Base-by-base conservation (phyloP, 1,140 invertebrate genomes). In the Papilio glaucus region DNA sequence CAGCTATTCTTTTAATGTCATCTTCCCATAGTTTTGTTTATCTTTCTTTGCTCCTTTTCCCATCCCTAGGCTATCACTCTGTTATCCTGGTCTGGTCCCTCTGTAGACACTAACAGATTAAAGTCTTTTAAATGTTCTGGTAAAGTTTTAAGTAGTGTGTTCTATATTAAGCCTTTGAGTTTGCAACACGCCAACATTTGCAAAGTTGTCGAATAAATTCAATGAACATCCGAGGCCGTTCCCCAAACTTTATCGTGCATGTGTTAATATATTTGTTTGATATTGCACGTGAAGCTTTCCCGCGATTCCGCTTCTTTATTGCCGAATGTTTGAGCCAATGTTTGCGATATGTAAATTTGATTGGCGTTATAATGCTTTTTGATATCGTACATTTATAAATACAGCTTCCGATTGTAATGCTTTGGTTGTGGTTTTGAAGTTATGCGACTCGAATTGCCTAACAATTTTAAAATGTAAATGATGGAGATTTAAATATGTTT, bases 201-300 rank as follows among this genome's bases (percentile, higher is more conserved):
- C 13, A 8, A 8, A 57, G 29, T 61, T 61, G n/a, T 21, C 62
- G 15, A 65, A 63, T 63, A 63, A 63, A 38, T 38, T 65, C 33
- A 24, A 65, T 39, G 62, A 21, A 21, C 61, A 38, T 9, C n/a
- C 61, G 61, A 63, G 29, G 37, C 13, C 29, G 60, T 61, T 37
- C n/a, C 24, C 13, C 13, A 65, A 57, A 65, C n/a, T 65, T 65
- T 38, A 65, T 65, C 62, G 37, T 18, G 61, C 15, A 24, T 65
- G 21, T 24, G 29, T 65, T 65, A 60, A 60, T 60, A 62, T 62
- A 65, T 65, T 65, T 62, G 61, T 37, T 62, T 39, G 62, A 41
- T 65, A 65, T 38, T 65, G 7, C 15, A 39, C 8, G 62, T 21
- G 7, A 65, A 38, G 37, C 37, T 37, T 2, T 10, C 18, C 8